Base-by-base conservation (phyloP, 1,140 invertebrate genomes). In the Spodoptera frugiperda region DNA sequence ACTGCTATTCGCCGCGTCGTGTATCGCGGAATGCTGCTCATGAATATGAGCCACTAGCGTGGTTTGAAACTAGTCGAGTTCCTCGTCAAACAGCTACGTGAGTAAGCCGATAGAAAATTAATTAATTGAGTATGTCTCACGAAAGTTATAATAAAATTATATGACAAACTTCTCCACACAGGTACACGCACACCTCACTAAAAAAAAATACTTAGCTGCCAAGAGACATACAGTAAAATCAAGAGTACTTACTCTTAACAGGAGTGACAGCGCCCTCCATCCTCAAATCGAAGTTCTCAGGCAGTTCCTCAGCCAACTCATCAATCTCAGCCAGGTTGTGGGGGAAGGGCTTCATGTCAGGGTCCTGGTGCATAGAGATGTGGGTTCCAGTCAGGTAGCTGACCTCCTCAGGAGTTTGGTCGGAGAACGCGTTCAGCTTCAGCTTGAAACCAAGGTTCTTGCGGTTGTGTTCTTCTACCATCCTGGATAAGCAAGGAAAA, bases 211-310 rank as follows among this genome's bases (percentile, higher is more conserved):
- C n/a, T n/a, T n/a, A n/a, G n/a, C n/a, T n/a, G n/a, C n/a, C n/a
- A n/a, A n/a, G n/a, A n/a, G n/a, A n/a, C n/a, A n/a, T n/a, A n/a
- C n/a, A n/a, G n/a, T n/a, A n/a, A n/a, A n/a, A n/a, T n/a, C n/a
- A n/a, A n/a, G n/a, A 19, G 6, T 8, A 80, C 77, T 86, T 92
- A 97, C 97, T 96, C 96, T 99, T 99, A 0, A 99, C 97, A 8
- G 97, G 97, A 11, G 97, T 98, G 0, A 99, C 98, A 82, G 97
- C 97, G 51, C 98, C 98, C 87, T 95, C 96, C 3, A 98, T 85
- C 82, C 98, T 96, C 98, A 98, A 98, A 93, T 99, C 98, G 67
- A 97, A 95, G 80, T 93, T 95, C 14, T 96, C 95, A 17, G 98
- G 98, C 25, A 97, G 77, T 21, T 87, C 77, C 2, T 89, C 68